phyloP scores from a whole-genome alignment of 1,140 invertebrate species.

The Brachionus paranguensis region DNA sequence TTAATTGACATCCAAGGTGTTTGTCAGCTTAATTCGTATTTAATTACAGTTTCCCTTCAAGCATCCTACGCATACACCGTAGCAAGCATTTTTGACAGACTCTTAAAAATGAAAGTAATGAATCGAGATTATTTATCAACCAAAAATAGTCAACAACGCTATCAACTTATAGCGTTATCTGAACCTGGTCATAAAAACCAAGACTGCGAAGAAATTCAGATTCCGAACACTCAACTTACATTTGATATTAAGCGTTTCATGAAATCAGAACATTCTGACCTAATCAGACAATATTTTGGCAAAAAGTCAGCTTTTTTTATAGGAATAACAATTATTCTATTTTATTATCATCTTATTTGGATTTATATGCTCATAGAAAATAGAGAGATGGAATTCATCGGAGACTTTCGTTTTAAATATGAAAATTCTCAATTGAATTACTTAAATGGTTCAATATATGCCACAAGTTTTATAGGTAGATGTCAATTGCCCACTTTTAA shows the following conservation, averaged over 20 bases:
- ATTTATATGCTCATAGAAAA: conserved; percentile 1
- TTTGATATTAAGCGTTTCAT: background rate
- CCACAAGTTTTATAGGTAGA: background rate
- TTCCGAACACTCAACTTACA: background rate
- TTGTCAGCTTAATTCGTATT: conserved; percentile 26
- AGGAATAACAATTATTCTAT: background rate
- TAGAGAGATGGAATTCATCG: background rate
- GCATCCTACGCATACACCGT: conserved; percentile 9
- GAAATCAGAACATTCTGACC: conserved; percentile 2
- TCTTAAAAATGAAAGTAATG: conserved; percentile 21
- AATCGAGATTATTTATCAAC: background rate
- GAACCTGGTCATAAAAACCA: background rate
- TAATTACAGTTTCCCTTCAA: conserved; percentile 2
- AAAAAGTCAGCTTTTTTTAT: conserved; percentile 26
- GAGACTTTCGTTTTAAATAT: background rate
- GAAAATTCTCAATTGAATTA: background rate
- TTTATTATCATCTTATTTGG: conserved; percentile 31
- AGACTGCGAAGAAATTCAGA: background rate
- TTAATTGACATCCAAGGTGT: conserved; percentile 29
- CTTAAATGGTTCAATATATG: background rate
- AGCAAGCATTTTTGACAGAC: background rate
- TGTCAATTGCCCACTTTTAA: background rate
- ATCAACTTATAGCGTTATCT: background rate
- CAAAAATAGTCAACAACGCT: background rate
- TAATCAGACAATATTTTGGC: conserved; percentile 23